Evolutionary conservation across 53 echinoderm and acorn worm genomes (phyloP).

Genomic region (Paracentrotus lividus): DNA sequence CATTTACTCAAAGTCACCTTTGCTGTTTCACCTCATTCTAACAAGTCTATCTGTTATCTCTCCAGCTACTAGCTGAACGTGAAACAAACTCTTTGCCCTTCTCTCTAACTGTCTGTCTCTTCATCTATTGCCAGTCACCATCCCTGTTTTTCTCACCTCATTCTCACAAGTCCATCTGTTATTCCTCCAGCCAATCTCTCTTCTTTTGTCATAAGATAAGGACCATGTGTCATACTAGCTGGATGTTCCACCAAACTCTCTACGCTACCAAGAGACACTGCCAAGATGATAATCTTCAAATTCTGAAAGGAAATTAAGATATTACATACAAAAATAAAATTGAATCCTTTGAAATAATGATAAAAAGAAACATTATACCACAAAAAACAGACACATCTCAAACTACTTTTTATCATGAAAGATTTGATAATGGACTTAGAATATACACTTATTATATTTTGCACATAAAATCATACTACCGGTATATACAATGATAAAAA

Average conservation of each 20-base stretch:
- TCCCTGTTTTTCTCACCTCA: conserved; percentile 49
- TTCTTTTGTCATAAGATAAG: conserved; percentile 78
- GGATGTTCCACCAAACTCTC: conserved; percentile 94
- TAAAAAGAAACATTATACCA: neutral
- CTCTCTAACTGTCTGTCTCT: neutral
- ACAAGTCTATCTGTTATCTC: neutral
- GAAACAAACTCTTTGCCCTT: too few relatives aligned
- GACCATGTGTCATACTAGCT: conserved; percentile 96
- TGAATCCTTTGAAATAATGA: neutral
- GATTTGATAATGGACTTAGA: neutral
- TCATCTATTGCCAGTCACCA: neutral
- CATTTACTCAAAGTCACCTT: too few relatives aligned
- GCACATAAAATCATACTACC: too few relatives aligned
- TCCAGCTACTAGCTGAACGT: too few relatives aligned
- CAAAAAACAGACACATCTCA: neutral
- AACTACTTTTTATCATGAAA: neutral
- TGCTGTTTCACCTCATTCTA: neutral
- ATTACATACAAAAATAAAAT: neutral
- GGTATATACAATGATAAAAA: too few relatives aligned
- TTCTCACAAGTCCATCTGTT: conserved; percentile 89
- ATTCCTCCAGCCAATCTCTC: conserved; percentile 87
- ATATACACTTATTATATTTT: neutral
- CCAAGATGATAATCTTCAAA: conserved; percentile 85
- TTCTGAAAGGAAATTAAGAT: conserved; percentile 60
- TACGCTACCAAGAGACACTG: conserved; percentile 92